Evolutionary conservation across 2,113 vertebrate species (phyloP), one percentile per base, ranked within the genome.

Genomic region (Corydoras sp.): DNA sequence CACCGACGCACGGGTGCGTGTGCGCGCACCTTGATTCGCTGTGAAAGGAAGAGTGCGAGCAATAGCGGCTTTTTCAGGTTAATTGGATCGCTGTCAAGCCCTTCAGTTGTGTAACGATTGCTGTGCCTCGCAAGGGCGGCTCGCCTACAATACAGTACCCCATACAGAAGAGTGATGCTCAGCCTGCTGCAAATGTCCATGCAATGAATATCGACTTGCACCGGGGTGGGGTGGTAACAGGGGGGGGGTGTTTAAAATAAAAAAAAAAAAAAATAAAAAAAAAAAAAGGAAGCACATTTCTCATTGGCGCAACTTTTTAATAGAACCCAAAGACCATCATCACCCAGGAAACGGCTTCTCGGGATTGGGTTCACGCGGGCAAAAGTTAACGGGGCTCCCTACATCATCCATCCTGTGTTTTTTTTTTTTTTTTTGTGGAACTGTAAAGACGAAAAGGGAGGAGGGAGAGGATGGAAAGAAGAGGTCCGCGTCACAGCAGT

Each of bases 271-370:
- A 24, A 24, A 24, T 1, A 1, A 24, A 24, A 87, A 88, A 89
- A 90, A 88, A 86, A 85, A 85, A 87, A 83, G 78, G 82, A 84
- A 87, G 87, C 86, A 82, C 80, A 74, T 75, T 80, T 82, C 83
- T 71, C 78, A 82, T 79, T 81, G 75, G 77, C 76, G 77, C 60
- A 72, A 82, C 79, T 83, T 70, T 24, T 56, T 50, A 72, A 75
- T 51, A 74, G 65, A 71, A 60, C 56, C 9, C 1, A 10, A 58
- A 66, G 32, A 2, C 35, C 35, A 43, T 43, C 35, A 43, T 5
- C 35, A 43, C 9, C 48, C n/a, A 30, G n/a, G n/a, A 31, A 32
- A 59, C 53, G 54, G 55, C 14, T 13, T 59, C 56, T 60, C 55
- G 29, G 12, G 5, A 65, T 43, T 43, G 35, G 35, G 35, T 43